Evolutionary conservation across 2,888 invertebrate genomes (phyloP), one percentile per base, ranked within the genome.

Genomic region (Drosophila mimetica): DNA sequence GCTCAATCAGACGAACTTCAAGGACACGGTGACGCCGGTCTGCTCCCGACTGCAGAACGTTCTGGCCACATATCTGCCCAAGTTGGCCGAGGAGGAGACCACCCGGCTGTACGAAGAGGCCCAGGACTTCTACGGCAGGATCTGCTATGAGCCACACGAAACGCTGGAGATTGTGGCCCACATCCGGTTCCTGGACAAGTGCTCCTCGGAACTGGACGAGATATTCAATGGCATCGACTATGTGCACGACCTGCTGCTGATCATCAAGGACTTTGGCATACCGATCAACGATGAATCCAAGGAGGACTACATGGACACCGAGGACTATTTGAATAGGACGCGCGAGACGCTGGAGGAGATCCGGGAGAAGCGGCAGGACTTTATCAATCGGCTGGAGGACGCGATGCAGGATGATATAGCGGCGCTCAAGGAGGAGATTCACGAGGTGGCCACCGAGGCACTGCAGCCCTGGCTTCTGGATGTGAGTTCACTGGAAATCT

Each of bases 191-290:
- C 90, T 95, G 1, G 93, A 93, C 34, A 94, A 95, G 54, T 93
- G 95, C 8, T 93, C 94, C 74, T 89, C 92, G 2, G 93, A 95
- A 86, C 94, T 97, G 54, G 94, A 95, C 22, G 92, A 92, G 22
- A 93, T 98, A 85, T 96, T 97, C 88, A 92, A 93, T 46, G 93
- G 94, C 30, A 92, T 97, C 5, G 96, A 96, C 88, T 96, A 97
- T 89, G 94, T 96, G 6, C 95, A 96, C 76, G 96, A 97, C 85
- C 91, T 97, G 63, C 96, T 97, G 88, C 95, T 97, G 74, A 93
- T 97, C 4, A 96, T 97, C 92, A 96, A 96, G 63, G 95, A 96
- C 87, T 97, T 95, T 89, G 92, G 93, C 25, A 96, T 97, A 60
- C 93, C 94, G 0, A 94, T 96, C 52, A 94, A 95, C 1, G 93